Percentiles rank a stretch among this genome's conserved stretches.
Conservation (phyloP, 2,113 vertebrate genomes). For the Cinclus cinclus region DNA sequence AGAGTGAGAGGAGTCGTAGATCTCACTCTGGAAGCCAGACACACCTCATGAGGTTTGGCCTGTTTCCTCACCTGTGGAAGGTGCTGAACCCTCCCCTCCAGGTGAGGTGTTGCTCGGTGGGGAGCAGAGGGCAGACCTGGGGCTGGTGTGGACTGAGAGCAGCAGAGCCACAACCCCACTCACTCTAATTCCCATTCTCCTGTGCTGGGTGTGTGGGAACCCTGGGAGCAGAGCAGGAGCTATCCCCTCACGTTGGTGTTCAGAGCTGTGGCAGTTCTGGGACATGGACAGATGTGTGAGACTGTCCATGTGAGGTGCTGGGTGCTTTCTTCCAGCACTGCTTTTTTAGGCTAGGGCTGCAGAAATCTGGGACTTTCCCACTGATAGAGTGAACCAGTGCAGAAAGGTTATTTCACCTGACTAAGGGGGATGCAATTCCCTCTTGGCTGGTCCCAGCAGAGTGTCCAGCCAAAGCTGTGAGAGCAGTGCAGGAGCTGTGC, state of each 20-base stretch:
- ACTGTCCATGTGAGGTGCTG: fast-evolving
- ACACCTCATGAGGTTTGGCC: fast-evolving
- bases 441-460: background rate
- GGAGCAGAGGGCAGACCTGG: background rate
- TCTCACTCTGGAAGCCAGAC: background rate
- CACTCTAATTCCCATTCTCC: fast-evolving
- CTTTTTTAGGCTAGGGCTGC: fast-evolving
- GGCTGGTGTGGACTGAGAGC: background rate
- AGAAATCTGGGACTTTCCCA: background rate
- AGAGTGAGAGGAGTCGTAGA: background rate
- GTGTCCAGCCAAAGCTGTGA: background rate
- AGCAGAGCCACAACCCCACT: background rate
- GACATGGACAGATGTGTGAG: fast-evolving
- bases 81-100: background rate
- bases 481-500: background rate
- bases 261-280: background rate
- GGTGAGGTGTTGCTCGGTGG: background rate
- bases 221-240: background rate
- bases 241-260: background rate
- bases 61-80: background rate
- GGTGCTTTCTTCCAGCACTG: background rate
- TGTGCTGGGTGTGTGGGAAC: background rate
- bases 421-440: background rate
- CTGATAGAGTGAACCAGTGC: background rate
- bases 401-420: background rate